Evolutionary conservation across 2,888 invertebrate genomes (phyloP), one percentile per base, ranked within the genome.

Genomic region (Diaperis boleti): DNA sequence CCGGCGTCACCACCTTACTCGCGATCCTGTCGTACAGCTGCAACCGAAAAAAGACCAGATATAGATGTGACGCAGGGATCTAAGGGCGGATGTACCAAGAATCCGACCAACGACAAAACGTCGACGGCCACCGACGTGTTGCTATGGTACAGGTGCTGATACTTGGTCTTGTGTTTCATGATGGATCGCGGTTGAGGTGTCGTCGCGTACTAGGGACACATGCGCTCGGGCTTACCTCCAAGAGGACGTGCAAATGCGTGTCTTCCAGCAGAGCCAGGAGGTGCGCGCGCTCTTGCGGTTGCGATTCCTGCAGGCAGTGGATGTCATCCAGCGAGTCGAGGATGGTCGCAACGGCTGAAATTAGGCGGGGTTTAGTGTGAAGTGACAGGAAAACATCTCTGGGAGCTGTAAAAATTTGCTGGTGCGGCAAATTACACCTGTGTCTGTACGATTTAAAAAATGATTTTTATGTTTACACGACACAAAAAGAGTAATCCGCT

Each of bases 271-370:
- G 91, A 63, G 91, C 90, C 70, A 92, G 87, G 74, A 94, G 86
- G 72, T 93, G 89, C 72, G 90, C 89, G 8, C 90, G 88, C 75
- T 93, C 92, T 20, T 90, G 88, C 64, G 85, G 87, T 74, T 85
- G 87, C 74, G 88, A 86, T 77, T 97, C 96, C 80, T 95, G 95
- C 64, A 98, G 88, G 70, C 96, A 95, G 76, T 95, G 90, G 72
- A 98, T 95, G 81, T 98, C 97, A 79, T 98, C 98, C 77, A 98
- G 83, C 55, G 95, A 94, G 82, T 98, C 96, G 78, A 96, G 86
- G 73, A 98, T 90, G 76, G 94, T 87, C 73, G 89, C 89, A 73
- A 96, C 93, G 73, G 95, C 95, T 92, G 82, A 5, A 84, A 56
- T 68, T 26, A 11, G 7, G 22, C 15, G 7, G n/a, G n/a, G n/a